Percentiles rank a stretch among this genome's conserved stretches.
These are phyloP conservation scores for Odontesthes bonariensis DNA, from an alignment of 2,113 vertebrate genomes.

Conservation along the genomic window DNA sequence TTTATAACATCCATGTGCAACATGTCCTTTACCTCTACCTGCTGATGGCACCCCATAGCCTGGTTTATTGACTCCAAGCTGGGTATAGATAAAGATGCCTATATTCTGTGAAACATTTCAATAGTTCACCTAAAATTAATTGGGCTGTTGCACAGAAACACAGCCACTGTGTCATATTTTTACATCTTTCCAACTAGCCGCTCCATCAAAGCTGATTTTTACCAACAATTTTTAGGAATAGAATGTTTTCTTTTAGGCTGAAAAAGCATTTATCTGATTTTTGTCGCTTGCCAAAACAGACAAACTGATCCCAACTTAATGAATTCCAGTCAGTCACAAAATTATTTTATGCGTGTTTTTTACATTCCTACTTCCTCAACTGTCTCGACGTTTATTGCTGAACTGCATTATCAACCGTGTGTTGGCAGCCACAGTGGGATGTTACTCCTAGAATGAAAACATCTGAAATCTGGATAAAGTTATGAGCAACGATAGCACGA, in stretches of 20 bases:
- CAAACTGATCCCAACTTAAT: conserved; percentile 14
- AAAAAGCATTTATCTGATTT: neutral
- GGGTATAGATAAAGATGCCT: neutral
- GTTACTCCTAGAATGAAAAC: conserved; percentile 6
- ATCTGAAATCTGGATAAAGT: conserved; percentile 3
- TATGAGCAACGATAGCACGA: neutral
- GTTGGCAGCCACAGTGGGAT: neutral
- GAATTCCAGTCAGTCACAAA: conserved; percentile 16
- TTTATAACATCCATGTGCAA: too few relatives aligned
- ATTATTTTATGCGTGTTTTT: conserved; percentile 20
- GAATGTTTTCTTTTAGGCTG: neutral
- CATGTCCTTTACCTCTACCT: too few relatives aligned
- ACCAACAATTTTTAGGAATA: neutral
- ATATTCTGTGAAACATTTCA: neutral
- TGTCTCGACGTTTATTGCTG: conserved; percentile 7
- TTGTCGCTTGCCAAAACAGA: neutral
- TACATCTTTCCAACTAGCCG: neutral
- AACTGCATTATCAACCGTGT: neutral
- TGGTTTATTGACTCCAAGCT: neutral
- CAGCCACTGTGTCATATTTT: neutral
- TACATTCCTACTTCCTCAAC: conserved; percentile 8
- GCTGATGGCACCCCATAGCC: neutral
- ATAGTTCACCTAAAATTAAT: neutral
- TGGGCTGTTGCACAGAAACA: too few relatives aligned
- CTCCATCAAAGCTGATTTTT: neutral